Evolutionary conservation across 2,888 invertebrate species (phyloP).

Genomic region (Chirona hameri): DNA sequence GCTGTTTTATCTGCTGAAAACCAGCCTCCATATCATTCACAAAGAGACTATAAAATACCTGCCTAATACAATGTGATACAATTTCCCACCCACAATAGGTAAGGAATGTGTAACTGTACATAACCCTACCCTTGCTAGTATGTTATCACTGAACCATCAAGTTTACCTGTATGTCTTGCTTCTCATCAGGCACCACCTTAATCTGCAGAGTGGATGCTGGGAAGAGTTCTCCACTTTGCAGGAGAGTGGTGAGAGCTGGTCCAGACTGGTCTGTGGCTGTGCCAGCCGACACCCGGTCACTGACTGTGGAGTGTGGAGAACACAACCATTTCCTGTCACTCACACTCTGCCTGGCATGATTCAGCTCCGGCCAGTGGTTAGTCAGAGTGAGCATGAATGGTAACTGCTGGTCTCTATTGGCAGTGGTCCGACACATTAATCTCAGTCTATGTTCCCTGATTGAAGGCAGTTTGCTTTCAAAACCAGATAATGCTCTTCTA

Average conservation of each 20-base stretch:
- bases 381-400: too few species aligned
- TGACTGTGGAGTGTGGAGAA: constrained; percentile 53
- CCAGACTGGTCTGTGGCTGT: constrained; percentile 66
- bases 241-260: constrained; percentile 56
- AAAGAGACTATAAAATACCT: background rate
- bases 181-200: background rate
- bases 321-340: too few species aligned
- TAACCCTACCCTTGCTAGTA: too few species aligned
- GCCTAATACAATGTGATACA: background rate
- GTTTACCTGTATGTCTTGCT: background rate
- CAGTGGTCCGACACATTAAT: too few species aligned
- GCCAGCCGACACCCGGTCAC: constrained; percentile 68
- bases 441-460: too few species aligned
- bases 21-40: background rate
- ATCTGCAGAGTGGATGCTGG: constrained; percentile 48
- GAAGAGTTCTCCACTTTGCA: constrained; percentile 48
- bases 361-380: too few species aligned
- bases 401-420: too few species aligned
- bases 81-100: background rate
- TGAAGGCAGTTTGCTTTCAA: too few species aligned
- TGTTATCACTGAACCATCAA: too few species aligned
- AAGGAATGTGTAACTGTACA: too few species aligned
- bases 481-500: too few species aligned
- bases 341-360: too few species aligned
- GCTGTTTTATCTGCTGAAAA: background rate